Base-by-base conservation (phyloP, 1,140 invertebrate species). In the Anagrus nilaparvatae region DNA sequence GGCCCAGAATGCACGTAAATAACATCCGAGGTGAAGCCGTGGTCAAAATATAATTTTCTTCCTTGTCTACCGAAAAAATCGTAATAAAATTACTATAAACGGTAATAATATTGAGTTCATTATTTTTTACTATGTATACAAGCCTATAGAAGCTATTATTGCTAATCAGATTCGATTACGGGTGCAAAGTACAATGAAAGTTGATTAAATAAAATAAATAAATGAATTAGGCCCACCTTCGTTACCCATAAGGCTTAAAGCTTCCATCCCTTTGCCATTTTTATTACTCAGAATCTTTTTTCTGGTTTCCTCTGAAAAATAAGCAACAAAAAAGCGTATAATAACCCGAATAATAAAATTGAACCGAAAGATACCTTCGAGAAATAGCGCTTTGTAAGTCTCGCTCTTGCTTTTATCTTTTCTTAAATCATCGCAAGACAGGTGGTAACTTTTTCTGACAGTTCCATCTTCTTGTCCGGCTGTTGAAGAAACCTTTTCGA, bases 371-470 rank as follows among this genome's bases (percentile, higher is more conserved):
- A 3, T 49, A 58, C 55, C 55, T 19, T 48, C 49, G 16, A 36
- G 25, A 14, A 48, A 49, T 14, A 48, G 46, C 30, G 46, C 36
- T 23, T 55, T 54, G 33, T 50, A 55, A 10, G 27, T 19, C 3
- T 59, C 48, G 21, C 33, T 47, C 21, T 44, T 52, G 14, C 34
- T 33, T 29, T 49, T 54, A 4, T 55, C 51, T 36, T 55, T 61
- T 7, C 52, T 40, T 21, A 65, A 38, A 50, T 67, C 59, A 30
- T 61, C 59, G 32, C 47, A 64, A 3, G 61, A 63, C 4, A 47
- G 37, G 37, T 60, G 53, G 36, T 59, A 56, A 40, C 46, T 58
- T 49, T 65, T 65, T 38, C 53, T 57, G 10, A 45, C 17, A 13
- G 21, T 42, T 4, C 19, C 42, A 17, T 61, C 55, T 9, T 54